Evolutionary conservation across 2,797 vertebrate species (phyloP), one percentile per base, ranked within the genome.

Genomic region (Phalloptychus januarius): DNA sequence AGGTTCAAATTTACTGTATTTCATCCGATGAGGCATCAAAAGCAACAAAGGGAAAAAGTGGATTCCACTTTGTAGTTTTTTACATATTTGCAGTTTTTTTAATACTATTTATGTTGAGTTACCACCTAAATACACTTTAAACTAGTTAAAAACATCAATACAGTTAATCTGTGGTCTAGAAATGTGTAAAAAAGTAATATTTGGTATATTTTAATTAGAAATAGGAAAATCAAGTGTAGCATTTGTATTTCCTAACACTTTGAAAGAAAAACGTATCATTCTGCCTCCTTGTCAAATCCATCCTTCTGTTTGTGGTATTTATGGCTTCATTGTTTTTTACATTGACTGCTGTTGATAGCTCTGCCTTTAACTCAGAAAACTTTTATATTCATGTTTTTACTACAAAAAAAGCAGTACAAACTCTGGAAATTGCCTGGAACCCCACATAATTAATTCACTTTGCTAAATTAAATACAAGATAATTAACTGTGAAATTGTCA

Each of bases 401-500:
- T 67, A 23, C 5, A 36, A 40, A 40, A 67, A 40, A 67, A 67
- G 20, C 18, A 20, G 61, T 7, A 7, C 16, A 11, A 65, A 38
- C 61, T 65, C 33, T 65, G 33, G 61, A 65, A 65, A 38, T 38
- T 20, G 20, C 36, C 61, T 63, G 61, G 61, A 58, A 58, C 28
- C 56, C 13, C 15, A 31, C 28, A 33, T 61, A 61, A 61, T 61
- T 65, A 36, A 36, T 65, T 36, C 36, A 67, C 63, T 67, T 67
- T 67, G 56, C 31, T 61, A 31, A 11, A 40, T 40, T 67, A 25
- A 67, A 40, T 67, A 25, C 63, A 67, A 40, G 36, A 67, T 67
- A 67, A 20, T 63, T 63, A 63, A 31, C 36, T 69, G 38, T 67
- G 38, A 67, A 67, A 65, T 45, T 48, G 33, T n/a, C 70, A 20